Conservation (phyloP, 2,888 invertebrate species). For the Brenthis ino region DNA sequence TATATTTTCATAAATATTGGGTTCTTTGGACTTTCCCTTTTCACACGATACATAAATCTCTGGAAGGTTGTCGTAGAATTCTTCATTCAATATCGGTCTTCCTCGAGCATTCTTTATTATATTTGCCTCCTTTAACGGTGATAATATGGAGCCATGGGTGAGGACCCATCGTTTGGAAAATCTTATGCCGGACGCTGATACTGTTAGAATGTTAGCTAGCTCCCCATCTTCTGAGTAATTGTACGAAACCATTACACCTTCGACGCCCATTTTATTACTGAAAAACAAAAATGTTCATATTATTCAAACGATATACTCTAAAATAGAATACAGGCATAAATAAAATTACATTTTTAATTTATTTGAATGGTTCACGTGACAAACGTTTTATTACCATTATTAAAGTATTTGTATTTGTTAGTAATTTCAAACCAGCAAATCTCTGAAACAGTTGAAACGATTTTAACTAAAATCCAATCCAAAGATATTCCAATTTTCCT, state of each 20-base stretch:
- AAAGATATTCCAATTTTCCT: too few relatives aligned
- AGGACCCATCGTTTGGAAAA: constrained; percentile 80
- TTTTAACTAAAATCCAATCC: too few relatives aligned
- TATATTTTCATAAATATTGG: constrained; percentile 58
- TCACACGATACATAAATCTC: constrained; percentile 76
- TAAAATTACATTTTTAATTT: not conserved
- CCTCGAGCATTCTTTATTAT: constrained; percentile 64
- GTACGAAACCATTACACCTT: constrained; percentile 78
- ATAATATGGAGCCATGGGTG: constrained; percentile 78
- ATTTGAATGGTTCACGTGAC: too few relatives aligned
- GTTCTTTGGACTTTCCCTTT: constrained; percentile 50
- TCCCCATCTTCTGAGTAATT: constrained; percentile 69
- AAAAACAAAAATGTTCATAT: constrained; percentile 20
- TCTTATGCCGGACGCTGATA: constrained; percentile 78
- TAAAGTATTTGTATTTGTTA: too few relatives aligned
- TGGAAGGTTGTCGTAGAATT: constrained; percentile 70
- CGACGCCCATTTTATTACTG: constrained; percentile 65
- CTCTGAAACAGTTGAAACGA: too few relatives aligned
- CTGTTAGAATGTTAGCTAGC: constrained; percentile 72
- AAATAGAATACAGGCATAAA: too few relatives aligned
- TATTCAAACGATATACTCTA: too few relatives aligned
- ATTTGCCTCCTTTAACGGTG: constrained; percentile 68
- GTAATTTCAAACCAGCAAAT: too few relatives aligned
- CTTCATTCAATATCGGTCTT: constrained; percentile 68
- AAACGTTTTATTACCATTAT: too few relatives aligned